Evolutionary conservation across 2,888 invertebrate genomes (phyloP).

Genomic region (Machimus rusticus): DNA sequence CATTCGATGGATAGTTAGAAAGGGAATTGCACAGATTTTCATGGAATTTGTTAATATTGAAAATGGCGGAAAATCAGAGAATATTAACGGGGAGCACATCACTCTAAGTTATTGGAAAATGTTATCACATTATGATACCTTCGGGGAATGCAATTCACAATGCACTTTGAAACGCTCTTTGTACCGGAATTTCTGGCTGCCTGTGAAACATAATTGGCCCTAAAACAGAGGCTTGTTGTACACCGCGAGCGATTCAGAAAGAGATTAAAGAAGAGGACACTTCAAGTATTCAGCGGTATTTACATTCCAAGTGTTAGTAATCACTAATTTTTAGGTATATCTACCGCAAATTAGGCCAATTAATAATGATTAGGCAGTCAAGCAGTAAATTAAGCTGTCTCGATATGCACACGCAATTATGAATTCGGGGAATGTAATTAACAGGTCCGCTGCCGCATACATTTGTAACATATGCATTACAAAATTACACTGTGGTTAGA

Average conservation of each 20-base stretch:
- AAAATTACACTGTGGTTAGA: too few relatives aligned
- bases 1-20: neutral
- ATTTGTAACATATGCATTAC: too few relatives aligned
- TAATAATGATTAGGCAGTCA: neutral
- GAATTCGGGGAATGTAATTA: neutral
- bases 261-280: neutral
- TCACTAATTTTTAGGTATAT: neutral
- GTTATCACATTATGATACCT: neutral
- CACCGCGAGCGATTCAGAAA: neutral
- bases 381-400: neutral
- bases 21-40: neutral
- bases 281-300: neutral
- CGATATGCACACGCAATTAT: neutral
- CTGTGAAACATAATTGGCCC: neutral
- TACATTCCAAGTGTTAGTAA: neutral
- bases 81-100: neutral
- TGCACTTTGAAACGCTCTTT: neutral
- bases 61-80: neutral
- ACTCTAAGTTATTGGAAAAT: neutral
- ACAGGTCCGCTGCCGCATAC: neutral
- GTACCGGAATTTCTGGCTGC: neutral
- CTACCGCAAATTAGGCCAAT: neutral
- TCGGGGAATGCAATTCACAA: neutral
- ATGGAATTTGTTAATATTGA: neutral
- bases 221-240: neutral